phyloP scores from a whole-genome alignment of 2,797 vertebrate genomes.

The Phrynocephalus forsythii region DNA sequence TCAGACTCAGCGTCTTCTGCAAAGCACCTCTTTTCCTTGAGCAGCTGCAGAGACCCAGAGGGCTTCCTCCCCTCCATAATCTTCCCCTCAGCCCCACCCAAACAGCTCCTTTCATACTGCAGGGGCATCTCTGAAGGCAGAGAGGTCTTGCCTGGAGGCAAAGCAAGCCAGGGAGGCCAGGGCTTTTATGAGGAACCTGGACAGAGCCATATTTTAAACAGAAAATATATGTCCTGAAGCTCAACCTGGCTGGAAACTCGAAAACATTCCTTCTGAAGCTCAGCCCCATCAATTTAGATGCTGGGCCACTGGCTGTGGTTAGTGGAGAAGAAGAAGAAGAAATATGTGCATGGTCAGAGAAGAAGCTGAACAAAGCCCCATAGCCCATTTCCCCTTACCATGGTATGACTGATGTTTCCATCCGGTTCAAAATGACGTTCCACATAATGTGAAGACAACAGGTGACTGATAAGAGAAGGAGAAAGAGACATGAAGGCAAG shows the following conservation, averaged over 20 bases:
- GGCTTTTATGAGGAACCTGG: not conserved
- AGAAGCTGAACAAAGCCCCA: not conserved
- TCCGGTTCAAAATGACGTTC: conserved; percentile 85
- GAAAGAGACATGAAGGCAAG: not conserved
- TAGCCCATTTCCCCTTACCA: conserved; percentile 65
- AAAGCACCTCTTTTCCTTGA: not conserved
- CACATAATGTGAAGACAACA: conserved; percentile 91
- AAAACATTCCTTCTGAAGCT: not conserved
- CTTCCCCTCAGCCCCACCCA: not conserved
- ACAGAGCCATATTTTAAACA: not conserved
- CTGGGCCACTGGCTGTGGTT: not conserved
- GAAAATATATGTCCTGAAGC: too few relatives aligned
- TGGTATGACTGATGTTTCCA: conserved; percentile 69
- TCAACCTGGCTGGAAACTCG: not conserved
- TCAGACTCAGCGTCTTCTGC: not conserved
- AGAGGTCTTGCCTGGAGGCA: not conserved
- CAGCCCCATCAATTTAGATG: not conserved
- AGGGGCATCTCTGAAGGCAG: not conserved
- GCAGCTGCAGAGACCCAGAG: not conserved
- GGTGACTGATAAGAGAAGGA: conserved; percentile 80
- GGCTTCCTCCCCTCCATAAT: not conserved
- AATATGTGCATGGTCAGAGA: not conserved
- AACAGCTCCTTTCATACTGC: not conserved
- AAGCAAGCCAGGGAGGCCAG: not conserved
- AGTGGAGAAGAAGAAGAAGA: not conserved